phyloP scores from a whole-genome alignment of 2,113 vertebrate species.

The Amazona vittata region DNA sequence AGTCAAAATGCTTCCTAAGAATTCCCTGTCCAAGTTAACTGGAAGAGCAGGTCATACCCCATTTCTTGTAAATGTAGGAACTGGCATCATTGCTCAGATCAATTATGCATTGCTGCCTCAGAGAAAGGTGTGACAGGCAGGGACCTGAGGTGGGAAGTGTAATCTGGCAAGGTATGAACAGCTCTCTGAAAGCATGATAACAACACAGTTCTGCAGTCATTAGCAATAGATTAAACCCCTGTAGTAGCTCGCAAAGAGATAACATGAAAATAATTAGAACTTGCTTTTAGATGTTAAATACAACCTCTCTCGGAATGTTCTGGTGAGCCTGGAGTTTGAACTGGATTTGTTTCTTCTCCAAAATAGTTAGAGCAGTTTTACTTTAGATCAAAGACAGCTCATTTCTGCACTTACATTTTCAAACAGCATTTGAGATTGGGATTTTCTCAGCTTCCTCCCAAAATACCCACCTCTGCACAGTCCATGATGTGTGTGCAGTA shows the following conservation, averaged over 20 bases:
- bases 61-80: background rate
- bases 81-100: background rate
- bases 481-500: background rate
- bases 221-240: accelerated
- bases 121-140: accelerated
- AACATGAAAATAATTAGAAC: background rate
- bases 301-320: background rate
- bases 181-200: background rate
- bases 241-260: background rate
- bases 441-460: background rate
- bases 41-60: background rate
- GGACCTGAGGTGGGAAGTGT: background rate
- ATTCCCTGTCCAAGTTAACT: background rate
- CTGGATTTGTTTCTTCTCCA: background rate
- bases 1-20: background rate
- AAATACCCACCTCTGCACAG: background rate
- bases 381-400: background rate
- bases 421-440: background rate
- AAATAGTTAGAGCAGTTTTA: background rate
- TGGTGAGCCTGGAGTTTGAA: background rate
- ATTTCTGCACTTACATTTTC: background rate
- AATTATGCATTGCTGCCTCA: background rate
- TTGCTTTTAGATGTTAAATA: background rate
- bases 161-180: background rate
- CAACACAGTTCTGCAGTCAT: background rate